phyloP scores from a whole-genome alignment of 2,888 invertebrate genomes.

The Sphaerolaimus hirsutus region DNA sequence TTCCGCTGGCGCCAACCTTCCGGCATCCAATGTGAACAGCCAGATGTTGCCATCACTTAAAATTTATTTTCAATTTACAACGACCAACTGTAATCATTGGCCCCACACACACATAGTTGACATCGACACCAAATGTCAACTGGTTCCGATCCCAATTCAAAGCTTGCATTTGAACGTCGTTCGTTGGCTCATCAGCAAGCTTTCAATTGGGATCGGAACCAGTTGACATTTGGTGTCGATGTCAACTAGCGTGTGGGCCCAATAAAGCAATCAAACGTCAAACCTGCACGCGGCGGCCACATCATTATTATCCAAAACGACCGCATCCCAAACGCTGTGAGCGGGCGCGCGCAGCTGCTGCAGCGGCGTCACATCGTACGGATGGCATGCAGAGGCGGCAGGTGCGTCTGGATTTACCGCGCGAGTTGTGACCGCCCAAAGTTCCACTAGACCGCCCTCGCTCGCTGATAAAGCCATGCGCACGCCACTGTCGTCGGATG shows the following conservation, averaged over 20 bases:
- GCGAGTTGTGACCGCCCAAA: background rate
- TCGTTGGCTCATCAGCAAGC: too few relatives aligned
- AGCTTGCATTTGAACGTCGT: too few relatives aligned
- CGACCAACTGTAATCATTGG: background rate
- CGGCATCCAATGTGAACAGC: slow-evolving; percentile 51
- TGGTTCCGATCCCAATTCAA: too few relatives aligned
- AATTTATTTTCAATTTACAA: slow-evolving; percentile 12
- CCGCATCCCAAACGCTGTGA: slow-evolving; percentile 66
- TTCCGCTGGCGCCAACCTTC: slow-evolving; percentile 42
- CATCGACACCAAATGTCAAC: too few relatives aligned
- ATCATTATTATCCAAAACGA: slow-evolving; percentile 57
- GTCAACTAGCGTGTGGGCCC: too few relatives aligned
- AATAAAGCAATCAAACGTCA: too few relatives aligned
- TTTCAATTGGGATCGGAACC: too few relatives aligned
- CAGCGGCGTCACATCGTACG: background rate
- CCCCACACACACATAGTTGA: background rate
- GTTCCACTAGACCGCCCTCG: background rate
- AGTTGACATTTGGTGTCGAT: too few relatives aligned
- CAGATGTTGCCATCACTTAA: slow-evolving; percentile 62
- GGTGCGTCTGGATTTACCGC: too few relatives aligned
- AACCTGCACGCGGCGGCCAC: slow-evolving; percentile 53
- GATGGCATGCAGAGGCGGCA: background rate
- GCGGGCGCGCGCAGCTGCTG: slow-evolving; percentile 44
- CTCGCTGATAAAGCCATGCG: background rate
- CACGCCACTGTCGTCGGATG: background rate